Conservation (phyloP, 2,113 vertebrate genomes). For the Carollia perspicillata region DNA sequence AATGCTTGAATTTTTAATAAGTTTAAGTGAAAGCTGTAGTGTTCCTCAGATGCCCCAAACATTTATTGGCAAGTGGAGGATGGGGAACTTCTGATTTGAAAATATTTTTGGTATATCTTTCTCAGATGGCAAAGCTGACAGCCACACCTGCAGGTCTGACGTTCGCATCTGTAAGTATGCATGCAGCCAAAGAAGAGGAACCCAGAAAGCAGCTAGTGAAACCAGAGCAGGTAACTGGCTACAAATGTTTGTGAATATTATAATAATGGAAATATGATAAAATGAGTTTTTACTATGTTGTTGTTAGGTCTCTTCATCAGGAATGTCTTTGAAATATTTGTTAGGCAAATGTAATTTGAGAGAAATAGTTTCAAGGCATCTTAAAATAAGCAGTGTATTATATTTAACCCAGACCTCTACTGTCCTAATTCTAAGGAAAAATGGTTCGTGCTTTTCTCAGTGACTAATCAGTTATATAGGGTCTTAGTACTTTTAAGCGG, state of each 20-base stretch:
- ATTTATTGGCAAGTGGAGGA: not conserved
- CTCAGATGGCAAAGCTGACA: constrained; percentile 86
- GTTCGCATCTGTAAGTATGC: constrained; percentile 82
- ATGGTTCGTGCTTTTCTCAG: constrained; percentile 18
- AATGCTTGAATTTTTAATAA: constrained; percentile 17
- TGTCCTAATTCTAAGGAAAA: not conserved
- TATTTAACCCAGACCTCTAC: not conserved
- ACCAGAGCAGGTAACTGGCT: constrained; percentile 83
- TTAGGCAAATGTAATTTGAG: not conserved
- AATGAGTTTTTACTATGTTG: not conserved
- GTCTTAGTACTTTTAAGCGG: not conserved
- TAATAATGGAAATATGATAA: not conserved
- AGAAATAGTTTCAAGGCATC: not conserved
- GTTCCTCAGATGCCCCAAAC: not conserved
- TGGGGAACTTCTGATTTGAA: not conserved
- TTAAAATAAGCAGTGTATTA: not conserved
- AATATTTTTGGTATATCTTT: not conserved
- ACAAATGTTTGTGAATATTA: constrained; percentile 26
- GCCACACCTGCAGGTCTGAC: constrained; percentile 84
- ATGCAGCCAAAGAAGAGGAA: constrained; percentile 78
- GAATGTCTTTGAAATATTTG: constrained; percentile 17
- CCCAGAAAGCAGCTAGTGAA: constrained; percentile 73
- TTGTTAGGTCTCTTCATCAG: not conserved
- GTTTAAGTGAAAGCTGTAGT: not conserved
- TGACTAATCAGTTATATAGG: not conserved